A percentile compares a stretch with the other conserved stretches of the same genome.
Evolutionary conservation across 2,888 invertebrate genomes (phyloP).

Genomic region (Thecophora atra): DNA sequence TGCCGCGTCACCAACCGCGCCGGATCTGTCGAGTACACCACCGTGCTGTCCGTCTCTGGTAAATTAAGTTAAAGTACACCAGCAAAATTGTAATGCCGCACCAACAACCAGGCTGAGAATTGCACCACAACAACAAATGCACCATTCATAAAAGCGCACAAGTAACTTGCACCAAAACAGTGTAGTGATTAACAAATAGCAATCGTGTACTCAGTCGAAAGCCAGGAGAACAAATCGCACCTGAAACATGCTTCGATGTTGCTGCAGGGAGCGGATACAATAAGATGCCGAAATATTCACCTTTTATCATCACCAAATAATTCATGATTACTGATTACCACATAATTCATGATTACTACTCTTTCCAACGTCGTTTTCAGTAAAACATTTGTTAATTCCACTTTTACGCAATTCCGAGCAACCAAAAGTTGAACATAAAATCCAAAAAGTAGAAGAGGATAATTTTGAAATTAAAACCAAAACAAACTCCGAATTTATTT

Average conservation of each 20-base stretch:
- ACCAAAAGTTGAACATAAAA: not conserved
- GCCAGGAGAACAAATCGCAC: slow-evolving; percentile 14
- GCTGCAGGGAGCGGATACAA: not conserved
- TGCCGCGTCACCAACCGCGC: slow-evolving; percentile 64
- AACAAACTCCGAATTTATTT: too few relatives aligned
- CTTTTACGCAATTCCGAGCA: too few relatives aligned
- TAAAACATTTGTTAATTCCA: too few relatives aligned
- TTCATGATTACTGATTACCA: not conserved
- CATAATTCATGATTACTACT: not conserved
- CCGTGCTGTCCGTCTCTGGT: slow-evolving; percentile 70
- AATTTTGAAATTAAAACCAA: too few relatives aligned
- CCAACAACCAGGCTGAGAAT: slow-evolving; percentile 39
- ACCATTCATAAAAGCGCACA: slow-evolving; percentile 11
- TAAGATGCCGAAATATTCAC: not conserved
- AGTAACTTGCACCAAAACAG: slow-evolving; percentile 30
- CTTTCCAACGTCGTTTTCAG: too few relatives aligned
- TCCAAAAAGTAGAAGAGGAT: not conserved
- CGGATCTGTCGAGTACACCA: slow-evolving; percentile 69
- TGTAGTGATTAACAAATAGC: slow-evolving; percentile 8
- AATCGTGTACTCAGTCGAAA: not conserved
- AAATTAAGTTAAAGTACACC: slow-evolving; percentile 49
- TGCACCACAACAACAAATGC: slow-evolving; percentile 35
- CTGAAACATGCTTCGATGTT: not conserved
- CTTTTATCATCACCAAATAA: not conserved
- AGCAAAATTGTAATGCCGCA: slow-evolving; percentile 38